Percentiles rank a stretch among this genome's conserved stretches.
phyloP scores from a whole-genome alignment of 2,113 vertebrate species.

The Psittacula cyanocephala region DNA sequence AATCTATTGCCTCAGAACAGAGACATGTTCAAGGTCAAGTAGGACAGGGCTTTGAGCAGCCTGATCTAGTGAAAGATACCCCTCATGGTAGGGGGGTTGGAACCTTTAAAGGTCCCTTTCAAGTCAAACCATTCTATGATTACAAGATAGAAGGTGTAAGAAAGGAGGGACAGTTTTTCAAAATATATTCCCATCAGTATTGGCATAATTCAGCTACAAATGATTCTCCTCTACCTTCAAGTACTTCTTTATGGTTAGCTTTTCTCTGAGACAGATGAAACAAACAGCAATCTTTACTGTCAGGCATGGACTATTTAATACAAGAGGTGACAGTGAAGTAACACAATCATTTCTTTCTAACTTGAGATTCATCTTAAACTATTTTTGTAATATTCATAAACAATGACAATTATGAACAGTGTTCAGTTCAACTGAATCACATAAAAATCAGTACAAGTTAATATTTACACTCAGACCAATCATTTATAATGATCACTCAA shows the following conservation, averaged over 20 bases:
- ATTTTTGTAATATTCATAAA: neutral
- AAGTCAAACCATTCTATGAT: neutral
- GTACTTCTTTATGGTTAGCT: neutral
- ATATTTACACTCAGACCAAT: neutral
- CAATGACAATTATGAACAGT: neutral
- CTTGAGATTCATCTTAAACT: neutral
- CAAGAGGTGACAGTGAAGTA: neutral
- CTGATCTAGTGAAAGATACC: neutral
- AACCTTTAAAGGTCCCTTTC: neutral
- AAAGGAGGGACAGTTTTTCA: neutral
- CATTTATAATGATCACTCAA: neutral
- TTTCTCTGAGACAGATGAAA: neutral
- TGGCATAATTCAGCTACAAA: neutral
- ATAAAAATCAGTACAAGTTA: neutral
- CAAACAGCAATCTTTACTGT: neutral
- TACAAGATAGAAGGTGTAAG: neutral
- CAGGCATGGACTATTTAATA: neutral
- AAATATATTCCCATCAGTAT: neutral
- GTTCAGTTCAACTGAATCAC: neutral
- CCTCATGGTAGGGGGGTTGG: rapidly evolving
- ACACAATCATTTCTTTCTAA: neutral
- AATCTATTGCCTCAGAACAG: neutral
- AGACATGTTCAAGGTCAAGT: neutral
- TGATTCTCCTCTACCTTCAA: neutral
- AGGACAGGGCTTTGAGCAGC: neutral